A percentile compares a stretch with the other conserved stretches of the same genome.
These are phyloP conservation scores for Desmodus rotundus DNA, from an alignment of 2,113 vertebrate species.

Conservation along the genomic window DNA sequence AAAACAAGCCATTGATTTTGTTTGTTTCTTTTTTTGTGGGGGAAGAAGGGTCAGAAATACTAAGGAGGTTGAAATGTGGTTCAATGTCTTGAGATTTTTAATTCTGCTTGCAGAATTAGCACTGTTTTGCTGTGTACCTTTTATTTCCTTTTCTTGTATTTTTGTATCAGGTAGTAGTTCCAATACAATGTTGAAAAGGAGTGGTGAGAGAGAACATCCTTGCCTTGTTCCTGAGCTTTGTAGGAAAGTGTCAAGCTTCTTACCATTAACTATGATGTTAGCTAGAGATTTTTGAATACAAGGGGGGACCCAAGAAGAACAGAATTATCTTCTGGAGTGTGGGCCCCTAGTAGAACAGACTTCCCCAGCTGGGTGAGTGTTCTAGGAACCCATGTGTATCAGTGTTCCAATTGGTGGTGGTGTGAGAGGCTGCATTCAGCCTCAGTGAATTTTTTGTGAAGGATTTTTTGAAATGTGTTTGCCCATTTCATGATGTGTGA, in stretches of 20 bases:
- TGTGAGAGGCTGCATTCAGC: no score
- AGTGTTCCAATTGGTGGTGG: no score
- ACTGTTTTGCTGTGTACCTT: not conserved
- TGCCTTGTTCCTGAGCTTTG: not conserved
- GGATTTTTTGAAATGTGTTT: no score
- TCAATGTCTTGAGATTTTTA: constrained; percentile 2
- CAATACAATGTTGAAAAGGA: not conserved
- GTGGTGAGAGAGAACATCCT: not conserved
- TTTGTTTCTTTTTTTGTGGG: not conserved
- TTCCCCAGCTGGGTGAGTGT: no score
- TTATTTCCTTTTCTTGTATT: not conserved
- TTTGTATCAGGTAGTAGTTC: not conserved
- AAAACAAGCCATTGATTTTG: not conserved
- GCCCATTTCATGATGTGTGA: no score
- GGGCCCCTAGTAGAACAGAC: no score
- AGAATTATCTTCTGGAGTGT: no score
- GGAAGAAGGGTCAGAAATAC: not conserved
- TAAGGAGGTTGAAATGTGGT: not conserved
- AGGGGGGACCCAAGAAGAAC: no score
- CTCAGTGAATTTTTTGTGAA: no score
- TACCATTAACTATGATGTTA: not conserved
- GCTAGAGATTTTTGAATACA: not conserved
- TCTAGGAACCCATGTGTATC: no score
- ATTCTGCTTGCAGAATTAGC: not conserved
- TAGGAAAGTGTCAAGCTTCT: not conserved